phyloP scores from a whole-genome alignment of 1,140 invertebrate genomes.

The Sesamia nonagrioides region DNA sequence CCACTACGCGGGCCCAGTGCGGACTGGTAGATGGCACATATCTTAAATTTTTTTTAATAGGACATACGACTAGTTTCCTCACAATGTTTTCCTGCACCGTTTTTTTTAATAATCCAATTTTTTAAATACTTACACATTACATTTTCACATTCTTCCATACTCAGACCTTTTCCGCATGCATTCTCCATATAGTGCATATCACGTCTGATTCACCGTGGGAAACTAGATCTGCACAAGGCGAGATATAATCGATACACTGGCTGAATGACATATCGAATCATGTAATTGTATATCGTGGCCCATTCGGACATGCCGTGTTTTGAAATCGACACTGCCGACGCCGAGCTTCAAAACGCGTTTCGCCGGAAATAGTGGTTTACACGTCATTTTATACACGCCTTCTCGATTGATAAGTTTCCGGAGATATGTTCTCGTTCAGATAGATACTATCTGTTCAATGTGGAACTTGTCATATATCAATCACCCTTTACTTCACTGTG shows the following conservation, averaged over 20 bases:
- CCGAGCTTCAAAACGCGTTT: slow-evolving; percentile 39
- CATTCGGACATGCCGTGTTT: slow-evolving; percentile 46
- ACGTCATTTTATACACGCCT: slow-evolving; percentile 50
- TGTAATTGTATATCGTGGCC: slow-evolving; percentile 57
- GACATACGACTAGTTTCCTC: too few relatives aligned
- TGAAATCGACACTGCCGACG: slow-evolving; percentile 47
- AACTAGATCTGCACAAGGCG: slow-evolving; percentile 53
- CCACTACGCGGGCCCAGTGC: too few relatives aligned
- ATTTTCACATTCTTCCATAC: not conserved
- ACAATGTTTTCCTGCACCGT: too few relatives aligned
- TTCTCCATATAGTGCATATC: slow-evolving; percentile 18
- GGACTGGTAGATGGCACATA: too few relatives aligned
- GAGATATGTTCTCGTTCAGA: slow-evolving; percentile 30
- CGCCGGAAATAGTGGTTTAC: slow-evolving; percentile 58
- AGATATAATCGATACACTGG: slow-evolving; percentile 57
- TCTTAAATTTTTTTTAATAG: too few relatives aligned
- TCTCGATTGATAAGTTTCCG: slow-evolving; percentile 59
- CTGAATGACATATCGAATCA: slow-evolving; percentile 60
- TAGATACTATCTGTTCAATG: slow-evolving; percentile 35
- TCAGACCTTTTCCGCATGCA: slow-evolving; percentile 8
- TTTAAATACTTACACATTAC: not conserved
- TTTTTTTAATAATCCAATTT: not conserved
- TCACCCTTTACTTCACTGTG: slow-evolving; percentile 18
- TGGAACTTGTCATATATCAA: slow-evolving; percentile 36
- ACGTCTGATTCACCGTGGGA: slow-evolving; percentile 54